Percentiles rank a stretch among this genome's conserved stretches.
phyloP scores from a whole-genome alignment of 2,797 vertebrate genomes.

The Centropyge bicolor region DNA sequence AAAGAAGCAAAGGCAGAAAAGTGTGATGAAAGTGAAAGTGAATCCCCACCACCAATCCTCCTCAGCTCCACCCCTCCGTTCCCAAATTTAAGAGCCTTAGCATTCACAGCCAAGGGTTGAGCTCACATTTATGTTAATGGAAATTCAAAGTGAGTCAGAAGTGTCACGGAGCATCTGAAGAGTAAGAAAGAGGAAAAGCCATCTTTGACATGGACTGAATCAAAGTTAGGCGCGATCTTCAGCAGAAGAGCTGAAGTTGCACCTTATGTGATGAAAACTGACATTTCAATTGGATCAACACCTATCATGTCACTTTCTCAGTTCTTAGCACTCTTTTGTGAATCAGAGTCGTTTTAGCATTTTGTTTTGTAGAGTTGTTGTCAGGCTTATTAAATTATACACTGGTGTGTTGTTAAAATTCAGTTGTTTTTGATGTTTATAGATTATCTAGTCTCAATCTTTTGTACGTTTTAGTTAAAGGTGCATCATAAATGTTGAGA shows the following conservation, averaged over 20 bases:
- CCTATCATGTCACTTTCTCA: neutral
- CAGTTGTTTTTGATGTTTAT: neutral
- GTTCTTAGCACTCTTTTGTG: neutral
- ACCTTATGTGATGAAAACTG: constrained; percentile 29
- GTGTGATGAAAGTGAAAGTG: constrained; percentile 55
- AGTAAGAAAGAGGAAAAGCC: constrained; percentile 42
- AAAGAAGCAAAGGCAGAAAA: constrained; percentile 59
- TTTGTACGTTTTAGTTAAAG: neutral
- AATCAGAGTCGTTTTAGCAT: neutral
- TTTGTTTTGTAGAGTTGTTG: neutral
- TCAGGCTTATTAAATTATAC: neutral
- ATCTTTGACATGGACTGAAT: constrained; percentile 48
- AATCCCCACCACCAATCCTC: constrained; percentile 7
- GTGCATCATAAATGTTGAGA: neutral
- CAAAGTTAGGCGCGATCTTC: constrained; percentile 29
- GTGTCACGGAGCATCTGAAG: constrained; percentile 49
- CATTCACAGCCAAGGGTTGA: constrained; percentile 53
- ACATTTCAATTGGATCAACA: constrained; percentile 42
- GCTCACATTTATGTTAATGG: constrained; percentile 59
- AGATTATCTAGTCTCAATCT: neutral
- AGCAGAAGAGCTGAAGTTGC: constrained; percentile 15
- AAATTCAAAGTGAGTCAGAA: constrained; percentile 69
- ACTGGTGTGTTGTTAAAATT: neutral
- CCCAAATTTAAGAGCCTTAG: constrained; percentile 59
- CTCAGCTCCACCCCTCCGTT: constrained; percentile 12